These are phyloP conservation scores for Catharus minimus DNA, from an alignment of 2,113 vertebrate genomes.

Conservation along the genomic window DNA sequence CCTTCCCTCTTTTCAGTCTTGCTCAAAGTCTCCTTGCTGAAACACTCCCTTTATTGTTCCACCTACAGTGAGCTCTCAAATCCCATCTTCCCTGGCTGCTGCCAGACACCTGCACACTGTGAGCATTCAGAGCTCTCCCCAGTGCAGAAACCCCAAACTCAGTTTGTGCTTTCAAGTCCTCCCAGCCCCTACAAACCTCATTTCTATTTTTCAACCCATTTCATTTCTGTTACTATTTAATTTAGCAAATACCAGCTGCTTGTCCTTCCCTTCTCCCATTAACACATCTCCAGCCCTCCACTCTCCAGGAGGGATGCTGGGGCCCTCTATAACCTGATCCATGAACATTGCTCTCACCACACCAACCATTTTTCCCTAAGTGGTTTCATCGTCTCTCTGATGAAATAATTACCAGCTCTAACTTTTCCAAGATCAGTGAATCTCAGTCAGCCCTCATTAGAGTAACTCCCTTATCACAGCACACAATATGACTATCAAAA, in stretches of 20 bases:
- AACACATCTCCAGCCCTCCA: not conserved
- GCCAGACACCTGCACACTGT: not conserved
- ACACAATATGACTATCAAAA: not conserved
- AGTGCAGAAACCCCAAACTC: not conserved
- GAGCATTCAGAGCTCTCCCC: not conserved
- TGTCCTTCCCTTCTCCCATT: not conserved
- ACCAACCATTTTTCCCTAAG: not conserved
- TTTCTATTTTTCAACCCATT: not conserved
- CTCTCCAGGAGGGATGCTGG: not conserved
- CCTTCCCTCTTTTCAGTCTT: accelerated
- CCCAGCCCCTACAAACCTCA: not conserved
- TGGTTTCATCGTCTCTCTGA: not conserved
- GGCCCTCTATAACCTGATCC: accelerated
- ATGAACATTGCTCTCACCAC: not conserved
- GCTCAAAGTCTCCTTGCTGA: not conserved
- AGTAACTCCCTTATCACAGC: not conserved
- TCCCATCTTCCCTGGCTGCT: not conserved
- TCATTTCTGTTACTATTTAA: not conserved
- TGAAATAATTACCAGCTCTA: not conserved
- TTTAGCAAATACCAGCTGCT: not conserved
- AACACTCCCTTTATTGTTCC: not conserved
- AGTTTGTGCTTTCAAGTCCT: not conserved
- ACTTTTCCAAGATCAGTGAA: not conserved
- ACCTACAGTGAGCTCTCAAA: not conserved
- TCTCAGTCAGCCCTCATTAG: conserved; percentile 3